A percentile compares a stretch with the other conserved stretches of the same genome.
Evolutionary conservation across 2,113 vertebrate genomes (phyloP).

Genomic region (Nestor notabilis): DNA sequence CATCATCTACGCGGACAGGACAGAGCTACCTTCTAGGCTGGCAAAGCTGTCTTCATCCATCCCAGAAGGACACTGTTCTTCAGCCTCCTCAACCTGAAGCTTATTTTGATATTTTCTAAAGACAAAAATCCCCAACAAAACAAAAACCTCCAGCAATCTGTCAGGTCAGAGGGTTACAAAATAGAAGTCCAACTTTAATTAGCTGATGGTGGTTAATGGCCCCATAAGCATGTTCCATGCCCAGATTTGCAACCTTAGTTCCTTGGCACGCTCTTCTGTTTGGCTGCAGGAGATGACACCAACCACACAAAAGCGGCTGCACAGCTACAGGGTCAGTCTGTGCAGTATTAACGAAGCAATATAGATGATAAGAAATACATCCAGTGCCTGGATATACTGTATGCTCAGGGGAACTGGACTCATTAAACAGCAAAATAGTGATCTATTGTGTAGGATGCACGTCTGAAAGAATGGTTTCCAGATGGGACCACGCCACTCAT

Average conservation of each 20-base stretch:
- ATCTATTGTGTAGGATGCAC: conserved; percentile 59
- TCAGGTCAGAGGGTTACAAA: neutral
- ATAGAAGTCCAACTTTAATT: conserved; percentile 39
- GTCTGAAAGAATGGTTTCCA: conserved; percentile 72
- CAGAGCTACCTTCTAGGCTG: neutral
- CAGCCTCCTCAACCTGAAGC: neutral
- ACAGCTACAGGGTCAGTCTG: conserved; percentile 38
- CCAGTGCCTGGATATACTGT: conserved; percentile 7
- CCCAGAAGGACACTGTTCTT: neutral
- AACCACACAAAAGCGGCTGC: neutral
- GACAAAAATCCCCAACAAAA: neutral
- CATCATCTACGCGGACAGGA: rapidly evolving
- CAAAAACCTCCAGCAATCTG: neutral
- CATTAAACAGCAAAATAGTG: conserved; percentile 59
- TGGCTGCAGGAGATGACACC: conserved; percentile 51
- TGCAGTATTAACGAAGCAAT: conserved; percentile 59
- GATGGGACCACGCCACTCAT: conserved; percentile 44
- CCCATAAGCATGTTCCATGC: neutral
- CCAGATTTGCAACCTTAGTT: conserved; percentile 32
- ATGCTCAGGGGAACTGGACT: conserved; percentile 51
- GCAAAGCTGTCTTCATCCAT: neutral
- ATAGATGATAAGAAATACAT: conserved; percentile 71
- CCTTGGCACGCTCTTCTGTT: neutral
- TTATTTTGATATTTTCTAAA: neutral
- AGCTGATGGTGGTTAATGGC: neutral